Conservation (phyloP, 2,797 vertebrate species). For the Sparus aurata region DNA sequence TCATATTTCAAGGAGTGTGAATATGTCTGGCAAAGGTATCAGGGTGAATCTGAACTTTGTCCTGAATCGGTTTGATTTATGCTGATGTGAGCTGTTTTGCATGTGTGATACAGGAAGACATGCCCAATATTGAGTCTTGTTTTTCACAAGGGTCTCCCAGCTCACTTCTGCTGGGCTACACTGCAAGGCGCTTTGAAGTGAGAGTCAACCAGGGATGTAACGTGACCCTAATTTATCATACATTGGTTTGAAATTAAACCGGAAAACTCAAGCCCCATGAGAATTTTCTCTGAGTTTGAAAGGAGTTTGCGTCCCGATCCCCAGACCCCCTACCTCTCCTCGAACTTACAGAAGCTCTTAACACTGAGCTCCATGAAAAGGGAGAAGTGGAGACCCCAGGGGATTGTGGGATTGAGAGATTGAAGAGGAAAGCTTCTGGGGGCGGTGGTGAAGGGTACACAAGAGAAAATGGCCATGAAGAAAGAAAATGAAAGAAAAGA, state of each 20-base stretch:
- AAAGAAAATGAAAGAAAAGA: constrained; percentile 65
- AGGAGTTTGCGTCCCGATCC: constrained; percentile 30
- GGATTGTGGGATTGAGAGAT: constrained; percentile 68
- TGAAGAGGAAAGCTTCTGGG: constrained; percentile 60
- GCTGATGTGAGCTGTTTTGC: constrained; percentile 43
- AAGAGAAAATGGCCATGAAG: constrained; percentile 37
- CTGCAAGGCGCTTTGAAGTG: constrained; percentile 58
- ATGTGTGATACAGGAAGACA: constrained; percentile 12
- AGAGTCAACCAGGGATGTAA: constrained; percentile 44
- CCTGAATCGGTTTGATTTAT: constrained; percentile 43
- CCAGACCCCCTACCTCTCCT: constrained; percentile 39
- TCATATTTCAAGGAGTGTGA: constrained; percentile 35
- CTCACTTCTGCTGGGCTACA: constrained; percentile 6
- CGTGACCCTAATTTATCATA: constrained; percentile 60
- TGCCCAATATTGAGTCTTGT: constrained; percentile 10
- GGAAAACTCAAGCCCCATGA: constrained; percentile 43
- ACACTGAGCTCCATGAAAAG: constrained; percentile 64
- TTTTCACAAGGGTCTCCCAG: constrained; percentile 45
- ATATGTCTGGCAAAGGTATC: constrained; percentile 8
- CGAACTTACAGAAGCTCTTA: constrained; percentile 54
- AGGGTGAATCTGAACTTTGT: constrained; percentile 38
- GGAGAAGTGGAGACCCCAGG: constrained; percentile 49
- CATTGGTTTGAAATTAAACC: constrained; percentile 57
- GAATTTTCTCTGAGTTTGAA: constrained; percentile 34
- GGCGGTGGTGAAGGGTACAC: constrained; percentile 24